Percentiles rank a stretch among this genome's conserved stretches.
Conservation (phyloP, 2,888 invertebrate species). For the Leptodirus hochenwartii region DNA sequence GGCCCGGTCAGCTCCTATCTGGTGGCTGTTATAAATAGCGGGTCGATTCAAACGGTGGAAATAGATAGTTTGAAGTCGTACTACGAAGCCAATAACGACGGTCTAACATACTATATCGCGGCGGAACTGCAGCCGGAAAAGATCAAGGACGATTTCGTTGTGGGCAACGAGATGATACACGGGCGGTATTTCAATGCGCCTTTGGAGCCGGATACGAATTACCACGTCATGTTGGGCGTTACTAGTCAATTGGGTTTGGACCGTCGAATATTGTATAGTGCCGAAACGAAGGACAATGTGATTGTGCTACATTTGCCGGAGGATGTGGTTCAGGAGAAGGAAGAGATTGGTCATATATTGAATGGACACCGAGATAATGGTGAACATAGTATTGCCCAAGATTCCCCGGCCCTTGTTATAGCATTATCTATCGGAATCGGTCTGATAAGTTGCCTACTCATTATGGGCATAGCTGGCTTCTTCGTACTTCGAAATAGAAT, state of each 20-base stretch:
- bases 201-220: slow-evolving; percentile 38
- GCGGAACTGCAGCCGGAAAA: slow-evolving; percentile 57
- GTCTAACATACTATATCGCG: slow-evolving; percentile 56
- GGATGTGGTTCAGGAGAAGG: slow-evolving; percentile 1
- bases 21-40: slow-evolving; percentile 52
- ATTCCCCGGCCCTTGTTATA: slow-evolving; percentile 27
- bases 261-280: slow-evolving; percentile 45
- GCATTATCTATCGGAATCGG: slow-evolving; percentile 19
- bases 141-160: slow-evolving; percentile 44
- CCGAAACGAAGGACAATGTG: slow-evolving; percentile 6
- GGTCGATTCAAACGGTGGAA: slow-evolving; percentile 42
- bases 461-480: slow-evolving; percentile 42
- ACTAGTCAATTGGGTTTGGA: slow-evolving; percentile 47
- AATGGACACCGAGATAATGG: too few relatives aligned
- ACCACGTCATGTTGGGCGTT: slow-evolving; percentile 52
- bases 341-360: too few relatives aligned
- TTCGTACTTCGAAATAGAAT: slow-evolving; percentile 36
- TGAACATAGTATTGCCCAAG: slow-evolving; percentile 21
- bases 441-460: slow-evolving; percentile 30
- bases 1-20: slow-evolving; percentile 63
- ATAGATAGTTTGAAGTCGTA: slow-evolving; percentile 42
- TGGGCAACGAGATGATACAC: slow-evolving; percentile 59
- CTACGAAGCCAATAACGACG: slow-evolving; percentile 44
- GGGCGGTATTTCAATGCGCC: slow-evolving; percentile 64
- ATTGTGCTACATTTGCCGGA: slow-evolving; percentile 8